These are phyloP conservation scores for Eristalinus sepulchralis DNA, from an alignment of 2,888 invertebrate genomes.

Conservation along the genomic window DNA sequence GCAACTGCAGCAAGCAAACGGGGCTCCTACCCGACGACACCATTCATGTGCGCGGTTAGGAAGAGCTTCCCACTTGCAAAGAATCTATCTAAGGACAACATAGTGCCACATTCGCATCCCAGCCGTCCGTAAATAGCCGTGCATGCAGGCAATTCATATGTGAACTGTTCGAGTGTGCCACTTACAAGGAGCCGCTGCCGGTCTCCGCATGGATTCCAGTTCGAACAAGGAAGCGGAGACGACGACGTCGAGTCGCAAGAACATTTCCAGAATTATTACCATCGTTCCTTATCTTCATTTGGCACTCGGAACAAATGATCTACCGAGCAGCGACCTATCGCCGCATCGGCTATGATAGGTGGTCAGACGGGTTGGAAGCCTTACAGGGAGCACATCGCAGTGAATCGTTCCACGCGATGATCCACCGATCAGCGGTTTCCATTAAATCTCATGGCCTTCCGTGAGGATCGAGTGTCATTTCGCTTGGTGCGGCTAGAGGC, in stretches of 20 bases:
- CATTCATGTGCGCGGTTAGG: neutral
- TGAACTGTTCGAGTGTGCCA: neutral
- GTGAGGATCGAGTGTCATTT: slow-evolving; percentile 49
- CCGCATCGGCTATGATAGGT: neutral
- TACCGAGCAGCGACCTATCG: neutral
- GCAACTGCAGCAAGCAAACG: neutral
- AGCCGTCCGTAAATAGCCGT: neutral
- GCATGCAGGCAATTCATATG: neutral
- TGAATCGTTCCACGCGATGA: slow-evolving; percentile 55
- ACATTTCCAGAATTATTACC: slow-evolving; percentile 20
- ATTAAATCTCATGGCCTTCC: slow-evolving; percentile 57
- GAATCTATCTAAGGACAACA: neutral
- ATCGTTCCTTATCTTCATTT: slow-evolving; percentile 15
- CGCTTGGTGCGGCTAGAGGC: slow-evolving; percentile 4
- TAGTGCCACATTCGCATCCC: neutral
- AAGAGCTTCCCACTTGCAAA: neutral
- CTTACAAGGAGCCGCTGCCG: neutral
- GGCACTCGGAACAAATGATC: slow-evolving; percentile 34
- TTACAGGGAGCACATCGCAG: neutral
- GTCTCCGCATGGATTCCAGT: neutral
- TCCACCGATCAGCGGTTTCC: slow-evolving; percentile 52
- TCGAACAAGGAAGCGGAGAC: neutral
- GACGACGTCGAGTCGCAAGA: neutral
- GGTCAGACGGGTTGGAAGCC: neutral
- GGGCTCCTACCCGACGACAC: neutral